Base-by-base conservation (phyloP, 1,140 invertebrate genomes). In the Drosophila sucinea region DNA sequence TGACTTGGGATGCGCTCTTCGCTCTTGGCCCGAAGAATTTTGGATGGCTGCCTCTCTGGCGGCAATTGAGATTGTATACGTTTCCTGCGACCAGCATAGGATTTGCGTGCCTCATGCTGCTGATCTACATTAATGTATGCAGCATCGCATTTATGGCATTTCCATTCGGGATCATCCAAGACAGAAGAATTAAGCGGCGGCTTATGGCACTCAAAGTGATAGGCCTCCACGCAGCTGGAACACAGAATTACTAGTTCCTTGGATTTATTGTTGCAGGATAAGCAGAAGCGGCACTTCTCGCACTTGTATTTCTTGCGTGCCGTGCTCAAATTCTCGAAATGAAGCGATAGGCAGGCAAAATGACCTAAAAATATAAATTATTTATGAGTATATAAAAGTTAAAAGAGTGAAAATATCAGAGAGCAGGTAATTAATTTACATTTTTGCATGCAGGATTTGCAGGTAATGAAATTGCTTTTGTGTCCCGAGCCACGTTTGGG, bases 271-370 rank as follows among this genome's bases (percentile, higher is more conserved):
- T 23, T 63, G 70, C 83, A 87, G 3, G 40, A 10, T 23, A 35
- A 35, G 51, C 83, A 87, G 32, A 65, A 67, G 11, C 84, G 84
- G n/a, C 84, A 87, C n/a, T 74, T 68, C 1, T 63, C 62, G 57
- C 84, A 87, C 27, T 84, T 87, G 63, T 63, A 87, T n/a, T 70
- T 67, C 55, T 87, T 87, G 8, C 84, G 80, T 0, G 84, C 84
- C 8, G 67, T 44, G 2, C 54, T 68, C 8, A 78, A 56, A 33
- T 77, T 67, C 1, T 81, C 72, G 35, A 89, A 89, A 4, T 38
- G 40, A 0, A 71, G 33, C 0, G 71, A 8, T 23, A 89, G 10
- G 23, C 85, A 89, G 0, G 54, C 55, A 11, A 81, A 90, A 23
- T 90, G 84, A 74, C 81, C 85, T 89, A 41, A 23, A 67, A 69